Evolutionary conservation across 2,113 vertebrate species (phyloP), one percentile per base, ranked within the genome.

Genomic region (western clawed frog (Xenopus tropicalis)): DNA sequence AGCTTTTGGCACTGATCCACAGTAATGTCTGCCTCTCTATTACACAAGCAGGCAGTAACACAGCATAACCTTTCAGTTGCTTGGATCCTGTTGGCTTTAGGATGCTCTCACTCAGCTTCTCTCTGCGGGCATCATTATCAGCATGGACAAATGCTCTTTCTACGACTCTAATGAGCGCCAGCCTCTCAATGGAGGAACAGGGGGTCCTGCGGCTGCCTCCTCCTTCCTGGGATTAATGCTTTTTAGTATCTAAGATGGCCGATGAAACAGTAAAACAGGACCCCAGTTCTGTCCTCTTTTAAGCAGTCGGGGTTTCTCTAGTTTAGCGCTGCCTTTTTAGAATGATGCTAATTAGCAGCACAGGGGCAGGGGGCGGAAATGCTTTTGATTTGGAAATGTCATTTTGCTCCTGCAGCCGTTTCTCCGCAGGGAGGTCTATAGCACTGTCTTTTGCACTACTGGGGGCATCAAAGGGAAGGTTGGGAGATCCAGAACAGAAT

Each of bases 331-430:
- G 66, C 52, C 19, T 48, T 29, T n/a, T 54, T n/a, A 69, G 51
- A 69, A 21, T 42, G 25, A 57, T 57, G 67, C 67, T 69, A 57
- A 69, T 69, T 69, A 57, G 25, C n/a, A 52, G 43, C 57, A 46
- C 57, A 44, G 42, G 69, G 69, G 58, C 44, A 19, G 57, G 57
- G 12, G 69, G 46, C 69, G 23, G 69, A 63, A 71, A 48, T 43
- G 58, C 58, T 71, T 71, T 63, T 48, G 57, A 71, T 61, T 63
- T 71, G 16, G 42, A 71, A 71, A 61, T 61, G 69, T 71, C 69
- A 62, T 48, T 61, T 52, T 61, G 57, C 42, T 61, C 42, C 42
- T 21, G 14, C 59, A 58, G 58, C 69, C 24, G 14, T 16, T 10
- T 61, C 69, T 25, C 59, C 7, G 21, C 46, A n/a, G 57, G 59